These are phyloP conservation scores for Liparis tanakae DNA, from an alignment of 2,797 vertebrate species.

Conservation along the genomic window DNA sequence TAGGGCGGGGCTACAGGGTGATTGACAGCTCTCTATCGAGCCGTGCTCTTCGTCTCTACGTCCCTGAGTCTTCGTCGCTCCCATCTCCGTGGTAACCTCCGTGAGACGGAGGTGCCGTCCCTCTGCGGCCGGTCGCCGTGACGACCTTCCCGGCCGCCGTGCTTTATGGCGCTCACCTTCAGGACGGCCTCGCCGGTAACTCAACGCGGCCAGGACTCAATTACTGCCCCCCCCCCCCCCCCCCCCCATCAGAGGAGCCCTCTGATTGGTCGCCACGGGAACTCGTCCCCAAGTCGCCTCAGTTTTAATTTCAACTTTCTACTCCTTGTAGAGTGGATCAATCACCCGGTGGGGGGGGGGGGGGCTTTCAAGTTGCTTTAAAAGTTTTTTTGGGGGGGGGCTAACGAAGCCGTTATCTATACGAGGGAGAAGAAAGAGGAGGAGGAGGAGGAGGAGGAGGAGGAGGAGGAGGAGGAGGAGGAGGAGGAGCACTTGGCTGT, in stretches of 20 bases:
- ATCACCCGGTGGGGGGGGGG: slow-evolving; percentile 24
- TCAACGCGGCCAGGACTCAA: slow-evolving; percentile 68
- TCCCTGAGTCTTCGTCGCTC: too few species aligned
- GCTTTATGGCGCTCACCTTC: slow-evolving; percentile 75
- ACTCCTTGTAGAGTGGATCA: slow-evolving; percentile 57
- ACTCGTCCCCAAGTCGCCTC: slow-evolving; percentile 33
- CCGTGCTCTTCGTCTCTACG: too few species aligned
- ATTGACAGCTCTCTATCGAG: too few species aligned
- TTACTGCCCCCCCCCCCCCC: slow-evolving; percentile 32
- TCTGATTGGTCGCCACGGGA: slow-evolving; percentile 33
- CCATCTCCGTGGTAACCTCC: too few species aligned
- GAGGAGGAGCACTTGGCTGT: slow-evolving; percentile 60
- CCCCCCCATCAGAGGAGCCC: slow-evolving; percentile 8
- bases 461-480: too few species aligned
- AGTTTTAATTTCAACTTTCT: slow-evolving; percentile 19
- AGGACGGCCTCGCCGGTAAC: slow-evolving; percentile 64
- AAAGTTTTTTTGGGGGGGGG: slow-evolving; percentile 42
- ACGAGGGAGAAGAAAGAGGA: slow-evolving; percentile 41
- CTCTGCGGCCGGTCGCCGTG: background rate
- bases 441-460: background rate
- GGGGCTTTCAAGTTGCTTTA: slow-evolving; percentile 64
- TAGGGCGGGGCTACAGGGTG: too few species aligned
- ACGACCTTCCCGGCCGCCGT: slow-evolving; percentile 59
- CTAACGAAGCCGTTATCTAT: slow-evolving; percentile 70
- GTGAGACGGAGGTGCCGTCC: background rate